phyloP scores from a whole-genome alignment of 35 echinoderm and acorn worm species.

The Chiridota heheva region DNA sequence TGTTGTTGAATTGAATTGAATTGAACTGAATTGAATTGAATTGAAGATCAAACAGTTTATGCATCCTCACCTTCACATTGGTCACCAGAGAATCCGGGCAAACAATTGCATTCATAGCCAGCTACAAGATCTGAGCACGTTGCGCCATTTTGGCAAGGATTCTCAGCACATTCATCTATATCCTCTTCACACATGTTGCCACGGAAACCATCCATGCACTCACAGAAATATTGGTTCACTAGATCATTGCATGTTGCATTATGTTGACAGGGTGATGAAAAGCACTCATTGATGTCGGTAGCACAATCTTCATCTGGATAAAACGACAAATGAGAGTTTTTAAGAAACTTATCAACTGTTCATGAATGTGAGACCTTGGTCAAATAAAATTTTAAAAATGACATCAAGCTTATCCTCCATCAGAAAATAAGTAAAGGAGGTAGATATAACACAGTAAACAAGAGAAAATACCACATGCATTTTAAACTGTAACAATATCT shows the following conservation, averaged over 20 bases:
- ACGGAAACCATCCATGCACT: background rate
- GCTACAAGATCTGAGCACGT: conserved; percentile 21
- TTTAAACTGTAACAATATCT: too few relatives aligned
- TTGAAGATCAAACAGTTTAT: conserved; percentile 38
- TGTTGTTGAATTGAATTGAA: conserved; percentile 30
- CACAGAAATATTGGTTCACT: background rate
- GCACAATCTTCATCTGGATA: conserved; percentile 22
- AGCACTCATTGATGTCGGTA: conserved; percentile 15
- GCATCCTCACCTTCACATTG: conserved; percentile 21
- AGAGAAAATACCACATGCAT: too few relatives aligned
- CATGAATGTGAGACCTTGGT: too few relatives aligned
- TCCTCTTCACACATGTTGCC: conserved; percentile 14
- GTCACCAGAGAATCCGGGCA: conserved; percentile 33
- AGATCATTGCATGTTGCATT: background rate
- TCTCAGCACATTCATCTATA: conserved; percentile 43
- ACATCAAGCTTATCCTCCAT: too few relatives aligned
- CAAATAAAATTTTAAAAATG: too few relatives aligned
- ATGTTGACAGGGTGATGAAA: conserved; percentile 16
- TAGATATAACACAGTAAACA: too few relatives aligned
- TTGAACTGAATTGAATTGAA: conserved; percentile 18
- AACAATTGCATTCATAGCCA: conserved; percentile 38
- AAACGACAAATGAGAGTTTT: too few relatives aligned
- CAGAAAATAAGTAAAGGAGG: too few relatives aligned
- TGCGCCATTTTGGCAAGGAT: conserved; percentile 57
- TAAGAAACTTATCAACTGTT: too few relatives aligned